These are phyloP conservation scores for Drosophila ercepeae DNA, from an alignment of 1,140 invertebrate genomes.

Conservation along the genomic window DNA sequence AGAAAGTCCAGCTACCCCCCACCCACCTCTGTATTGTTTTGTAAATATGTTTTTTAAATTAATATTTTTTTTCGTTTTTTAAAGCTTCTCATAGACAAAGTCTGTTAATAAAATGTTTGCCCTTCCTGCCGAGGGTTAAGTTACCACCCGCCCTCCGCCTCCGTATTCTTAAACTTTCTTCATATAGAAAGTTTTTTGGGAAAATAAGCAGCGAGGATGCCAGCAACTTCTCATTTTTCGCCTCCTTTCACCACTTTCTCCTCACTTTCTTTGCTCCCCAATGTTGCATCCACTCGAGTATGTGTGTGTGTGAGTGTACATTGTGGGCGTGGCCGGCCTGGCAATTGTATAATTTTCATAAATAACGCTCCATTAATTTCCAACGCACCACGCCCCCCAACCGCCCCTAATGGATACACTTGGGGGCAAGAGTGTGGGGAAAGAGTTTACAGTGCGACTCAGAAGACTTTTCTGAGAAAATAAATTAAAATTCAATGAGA, in stretches of 20 bases:
- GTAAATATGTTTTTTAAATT: conserved; percentile 66
- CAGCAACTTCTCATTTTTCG: conserved; percentile 19
- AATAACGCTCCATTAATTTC: conserved; percentile 61
- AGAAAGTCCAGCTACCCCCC: neutral
- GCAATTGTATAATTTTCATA: conserved; percentile 66
- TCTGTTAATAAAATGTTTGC: conserved; percentile 52
- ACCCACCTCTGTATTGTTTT: conserved; percentile 35
- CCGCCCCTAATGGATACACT: conserved; percentile 36
- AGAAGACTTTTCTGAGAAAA: conserved; percentile 10
- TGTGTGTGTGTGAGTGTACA: conserved; percentile 11
- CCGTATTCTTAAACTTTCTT: conserved; percentile 44
- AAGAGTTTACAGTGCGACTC: conserved; percentile 18
- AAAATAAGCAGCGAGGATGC: conserved; percentile 56
- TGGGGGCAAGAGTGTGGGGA: conserved; percentile 3
- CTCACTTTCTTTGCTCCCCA: neutral
- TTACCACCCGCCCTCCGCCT: neutral
- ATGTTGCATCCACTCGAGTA: conserved; percentile 15
- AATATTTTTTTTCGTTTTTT: conserved; percentile 55
- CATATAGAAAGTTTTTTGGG: conserved; percentile 58
- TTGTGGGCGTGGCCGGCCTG: conserved; percentile 47
- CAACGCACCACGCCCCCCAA: conserved; percentile 22
- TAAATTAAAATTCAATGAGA: conserved; percentile 22
- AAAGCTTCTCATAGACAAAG: conserved; percentile 56
- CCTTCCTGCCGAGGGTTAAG: neutral
- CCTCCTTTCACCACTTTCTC: neutral